Conservation (phyloP, 2,797 vertebrate species). For the Danio jaintianensis region DNA sequence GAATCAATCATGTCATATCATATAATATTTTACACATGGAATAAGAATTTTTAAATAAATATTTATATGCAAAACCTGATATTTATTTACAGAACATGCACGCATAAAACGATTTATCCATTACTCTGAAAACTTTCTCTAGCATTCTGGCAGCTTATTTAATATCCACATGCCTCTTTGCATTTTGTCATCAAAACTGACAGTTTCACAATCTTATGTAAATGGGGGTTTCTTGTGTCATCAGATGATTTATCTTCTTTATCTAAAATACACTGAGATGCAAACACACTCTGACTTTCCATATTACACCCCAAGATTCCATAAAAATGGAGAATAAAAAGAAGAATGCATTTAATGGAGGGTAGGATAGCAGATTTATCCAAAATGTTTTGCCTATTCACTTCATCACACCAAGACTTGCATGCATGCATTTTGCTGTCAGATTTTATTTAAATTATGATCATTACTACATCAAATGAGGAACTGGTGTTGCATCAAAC, state of each 20-base stretch:
- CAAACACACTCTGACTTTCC: background rate
- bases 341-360: background rate
- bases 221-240: background rate
- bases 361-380: background rate
- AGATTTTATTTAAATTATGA: conserved; percentile 10
- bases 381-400: background rate
- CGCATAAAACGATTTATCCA: background rate
- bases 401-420: background rate
- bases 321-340: background rate
- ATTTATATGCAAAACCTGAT: background rate
- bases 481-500: background rate
- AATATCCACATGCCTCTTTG: background rate
- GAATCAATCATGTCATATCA: conserved; percentile 1
- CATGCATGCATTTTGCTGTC: background rate
- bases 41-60: background rate
- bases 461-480: conserved; percentile 1
- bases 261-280: background rate
- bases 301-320: background rate
- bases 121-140: background rate
- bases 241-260: background rate
- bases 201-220: background rate
- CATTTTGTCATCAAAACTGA: background rate
- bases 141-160: background rate
- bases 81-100: background rate
- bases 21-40: too few species aligned